Conservation (phyloP, 1,140 invertebrate genomes). For the Meloidogyne floridensis region DNA sequence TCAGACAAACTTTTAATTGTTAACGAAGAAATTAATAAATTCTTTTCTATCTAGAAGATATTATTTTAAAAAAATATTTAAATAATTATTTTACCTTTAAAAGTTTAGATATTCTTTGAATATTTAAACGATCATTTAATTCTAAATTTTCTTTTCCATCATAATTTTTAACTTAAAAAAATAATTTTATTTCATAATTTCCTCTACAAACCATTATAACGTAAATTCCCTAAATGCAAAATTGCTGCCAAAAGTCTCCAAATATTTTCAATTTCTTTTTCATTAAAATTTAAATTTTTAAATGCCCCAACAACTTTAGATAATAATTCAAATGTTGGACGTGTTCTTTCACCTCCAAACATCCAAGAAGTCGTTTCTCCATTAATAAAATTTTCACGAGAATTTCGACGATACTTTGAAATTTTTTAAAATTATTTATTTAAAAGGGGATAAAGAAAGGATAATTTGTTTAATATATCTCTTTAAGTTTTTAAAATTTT, state of each 20-base stretch:
- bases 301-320: conserved; percentile 91
- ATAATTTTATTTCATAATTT: conserved; percentile 6
- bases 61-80: not conserved
- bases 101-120: conserved; percentile 75
- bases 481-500: too few relatives aligned
- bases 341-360: not conserved
- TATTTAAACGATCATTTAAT: conserved; percentile 86
- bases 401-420: conserved; percentile 5
- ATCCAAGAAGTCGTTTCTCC: not conserved
- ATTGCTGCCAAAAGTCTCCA: conserved; percentile 86
- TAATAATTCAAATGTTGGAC: conserved; percentile 72
- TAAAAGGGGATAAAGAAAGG: too few relatives aligned
- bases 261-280: conserved; percentile 93
- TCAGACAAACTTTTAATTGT: not conserved
- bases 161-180: conserved; percentile 61
- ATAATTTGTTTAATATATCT: too few relatives aligned
- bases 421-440: not conserved
- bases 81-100: conserved; percentile 67
- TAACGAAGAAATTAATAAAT: not conserved
- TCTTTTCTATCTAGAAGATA: not conserved
- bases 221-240: conserved; percentile 92
- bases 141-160: conserved; percentile 92
- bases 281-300: conserved; percentile 92
- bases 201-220: conserved; percentile 75
- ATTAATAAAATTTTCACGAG: not conserved